A percentile compares a stretch with the other conserved stretches of the same genome.
These are phyloP conservation scores for Alces alces DNA, from an alignment of 2,113 vertebrate genomes.

Conservation along the genomic window DNA sequence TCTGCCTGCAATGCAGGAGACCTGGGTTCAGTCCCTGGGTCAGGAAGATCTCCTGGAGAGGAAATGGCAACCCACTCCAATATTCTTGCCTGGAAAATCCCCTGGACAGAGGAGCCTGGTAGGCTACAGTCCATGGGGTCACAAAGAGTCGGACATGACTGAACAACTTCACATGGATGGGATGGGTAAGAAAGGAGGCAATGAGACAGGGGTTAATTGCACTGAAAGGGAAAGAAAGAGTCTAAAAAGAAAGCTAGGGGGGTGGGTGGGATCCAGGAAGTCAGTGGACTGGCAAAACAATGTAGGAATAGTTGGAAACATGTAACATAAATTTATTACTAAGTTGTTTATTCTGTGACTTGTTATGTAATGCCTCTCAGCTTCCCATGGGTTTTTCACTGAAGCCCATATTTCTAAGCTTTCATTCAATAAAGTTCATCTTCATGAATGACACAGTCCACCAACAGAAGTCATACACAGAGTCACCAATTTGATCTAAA, in stretches of 20 bases:
- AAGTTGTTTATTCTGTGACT: not conserved
- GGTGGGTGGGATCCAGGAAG: not conserved
- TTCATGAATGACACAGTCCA: rapidly evolving
- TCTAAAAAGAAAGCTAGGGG: not conserved
- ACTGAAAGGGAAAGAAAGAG: not conserved
- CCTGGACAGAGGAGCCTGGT: too few relatives aligned
- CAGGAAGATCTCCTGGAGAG: too few relatives aligned
- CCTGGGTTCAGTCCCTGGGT: too few relatives aligned
- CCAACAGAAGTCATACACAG: not conserved
- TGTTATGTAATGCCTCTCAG: not conserved
- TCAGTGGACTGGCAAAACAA: not conserved
- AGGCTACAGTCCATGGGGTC: not conserved
- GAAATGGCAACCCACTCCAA: too few relatives aligned
- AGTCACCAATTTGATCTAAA: not conserved
- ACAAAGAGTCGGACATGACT: not conserved
- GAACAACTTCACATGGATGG: not conserved
- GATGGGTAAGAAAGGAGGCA: not conserved
- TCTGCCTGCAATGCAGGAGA: too few relatives aligned
- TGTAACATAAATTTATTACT: not conserved
- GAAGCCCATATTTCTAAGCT: not conserved
- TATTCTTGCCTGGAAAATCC: too few relatives aligned
- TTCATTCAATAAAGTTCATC: not conserved
- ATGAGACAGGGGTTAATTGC: not conserved
- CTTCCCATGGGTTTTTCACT: not conserved
- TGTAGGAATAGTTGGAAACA: not conserved